Conservation (phyloP, 2,888 invertebrate species). For the Shargacucullia verbasci region DNA sequence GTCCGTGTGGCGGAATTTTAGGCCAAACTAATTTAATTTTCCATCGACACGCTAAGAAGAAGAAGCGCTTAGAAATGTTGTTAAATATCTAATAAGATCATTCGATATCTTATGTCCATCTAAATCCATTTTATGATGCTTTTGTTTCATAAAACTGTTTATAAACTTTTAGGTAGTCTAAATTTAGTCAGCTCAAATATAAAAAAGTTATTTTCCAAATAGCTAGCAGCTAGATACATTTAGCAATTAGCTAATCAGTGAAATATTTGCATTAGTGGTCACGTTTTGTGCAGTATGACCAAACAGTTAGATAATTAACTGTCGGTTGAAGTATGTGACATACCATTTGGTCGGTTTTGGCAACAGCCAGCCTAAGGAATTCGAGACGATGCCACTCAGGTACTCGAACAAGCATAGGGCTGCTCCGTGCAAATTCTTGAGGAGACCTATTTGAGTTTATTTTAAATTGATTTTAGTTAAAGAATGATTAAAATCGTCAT, state of each 20-base stretch:
- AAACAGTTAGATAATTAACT: slow-evolving; percentile 33
- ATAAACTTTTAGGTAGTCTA: neutral
- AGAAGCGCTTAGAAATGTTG: too few relatives aligned
- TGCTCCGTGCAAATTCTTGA: neutral
- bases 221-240: slow-evolving; percentile 14
- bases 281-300: slow-evolving; percentile 11
- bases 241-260: slow-evolving; percentile 19
- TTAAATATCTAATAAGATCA: too few relatives aligned
- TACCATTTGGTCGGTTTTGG: slow-evolving; percentile 42
- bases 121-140: too few relatives aligned
- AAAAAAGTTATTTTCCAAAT: neutral
- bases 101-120: too few relatives aligned
- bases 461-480: too few relatives aligned
- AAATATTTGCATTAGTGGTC: slow-evolving; percentile 26
- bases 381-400: slow-evolving; percentile 23
- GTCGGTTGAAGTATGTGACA: slow-evolving; percentile 19
- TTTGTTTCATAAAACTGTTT: too few relatives aligned
- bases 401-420: slow-evolving; percentile 15
- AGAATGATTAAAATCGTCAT: too few relatives aligned
- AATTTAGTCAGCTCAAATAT: slow-evolving; percentile 1
- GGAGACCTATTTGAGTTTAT: too few relatives aligned
- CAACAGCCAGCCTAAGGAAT: slow-evolving; percentile 30
- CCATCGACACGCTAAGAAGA: too few relatives aligned
- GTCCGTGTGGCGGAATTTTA: too few relatives aligned
- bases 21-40: too few relatives aligned